Evolutionary conservation across 2,113 vertebrate genomes (phyloP).

Genomic region (Erinaceus europaeus): DNA sequence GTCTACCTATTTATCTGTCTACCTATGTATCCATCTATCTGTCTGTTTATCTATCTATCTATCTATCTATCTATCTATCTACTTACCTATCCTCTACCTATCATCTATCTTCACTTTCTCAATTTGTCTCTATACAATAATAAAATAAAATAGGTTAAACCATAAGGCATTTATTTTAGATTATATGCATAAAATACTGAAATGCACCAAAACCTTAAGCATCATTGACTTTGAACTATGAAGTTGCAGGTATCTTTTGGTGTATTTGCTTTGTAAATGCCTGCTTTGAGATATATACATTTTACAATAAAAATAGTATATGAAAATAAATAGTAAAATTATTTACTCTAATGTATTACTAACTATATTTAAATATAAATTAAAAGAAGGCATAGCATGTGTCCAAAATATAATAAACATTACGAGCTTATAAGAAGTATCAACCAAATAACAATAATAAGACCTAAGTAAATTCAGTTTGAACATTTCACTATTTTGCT

Average conservation of each 20-base stretch:
- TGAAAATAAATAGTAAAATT: not conserved
- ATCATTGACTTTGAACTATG: not conserved
- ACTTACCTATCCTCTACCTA: too few species aligned
- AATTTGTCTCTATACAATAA: too few species aligned
- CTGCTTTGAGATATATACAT: not conserved
- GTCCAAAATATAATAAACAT: not conserved
- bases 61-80: too few species aligned
- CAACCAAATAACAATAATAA: not conserved
- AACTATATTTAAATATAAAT: constrained; percentile 1
- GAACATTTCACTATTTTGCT: constrained; percentile 21
- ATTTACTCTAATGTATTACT: not conserved
- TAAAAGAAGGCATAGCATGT: not conserved
- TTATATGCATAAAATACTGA: not conserved
- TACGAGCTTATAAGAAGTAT: not conserved
- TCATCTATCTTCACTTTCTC: too few species aligned
- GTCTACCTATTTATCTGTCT: too few species aligned
- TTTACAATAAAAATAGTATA: not conserved
- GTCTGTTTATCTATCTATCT: too few species aligned
- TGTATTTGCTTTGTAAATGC: not conserved
- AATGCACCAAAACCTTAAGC: not conserved
- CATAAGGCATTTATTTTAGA: not conserved
- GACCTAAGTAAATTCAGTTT: not conserved
- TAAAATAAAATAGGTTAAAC: too few species aligned
- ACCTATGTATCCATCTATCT: too few species aligned
- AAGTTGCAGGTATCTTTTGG: not conserved